phyloP scores from a whole-genome alignment of 2,113 vertebrate genomes.

The Oophaga pumilio region DNA sequence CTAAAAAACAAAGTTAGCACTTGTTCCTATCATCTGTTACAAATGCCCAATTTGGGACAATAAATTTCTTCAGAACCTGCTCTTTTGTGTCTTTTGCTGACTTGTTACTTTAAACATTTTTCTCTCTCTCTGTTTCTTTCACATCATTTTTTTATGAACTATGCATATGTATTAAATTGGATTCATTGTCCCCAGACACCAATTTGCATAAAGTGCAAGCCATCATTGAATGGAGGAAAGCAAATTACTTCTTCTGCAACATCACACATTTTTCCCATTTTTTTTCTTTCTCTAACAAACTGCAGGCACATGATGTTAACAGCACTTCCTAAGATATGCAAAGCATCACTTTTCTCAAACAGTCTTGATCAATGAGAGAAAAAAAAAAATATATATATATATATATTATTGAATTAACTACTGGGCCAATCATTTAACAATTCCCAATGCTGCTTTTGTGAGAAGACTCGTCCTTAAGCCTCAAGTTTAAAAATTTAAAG shows the following conservation, averaged over 20 bases:
- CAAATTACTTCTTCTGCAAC: conserved; percentile 97
- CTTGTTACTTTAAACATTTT: conserved; percentile 75
- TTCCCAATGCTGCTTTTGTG: conserved; percentile 83
- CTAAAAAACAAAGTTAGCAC: conserved; percentile 87
- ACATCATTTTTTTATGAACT: conserved; percentile 85
- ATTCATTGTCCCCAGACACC: conserved; percentile 99
- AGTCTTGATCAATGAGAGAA: conserved; percentile 83
- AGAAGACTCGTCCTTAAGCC: conserved; percentile 85
- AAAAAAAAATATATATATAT: conserved; percentile 64
- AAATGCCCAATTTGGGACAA: conserved; percentile 86
- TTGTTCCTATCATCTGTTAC: conserved; percentile 88
- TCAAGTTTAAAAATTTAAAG: conserved; percentile 86
- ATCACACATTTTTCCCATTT: conserved; percentile 80
- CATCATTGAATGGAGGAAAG: conserved; percentile 98
- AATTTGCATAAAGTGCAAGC: conserved; percentile 99
- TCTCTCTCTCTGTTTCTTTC: conserved; percentile 71
- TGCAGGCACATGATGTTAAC: conserved; percentile 91
- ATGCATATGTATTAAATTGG: conserved; percentile 98
- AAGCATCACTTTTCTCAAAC: conserved; percentile 89
- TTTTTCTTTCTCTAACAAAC: conserved; percentile 83
- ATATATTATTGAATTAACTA: conserved; percentile 84
- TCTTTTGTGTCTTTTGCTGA: conserved; percentile 82
- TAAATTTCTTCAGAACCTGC: conserved; percentile 82
- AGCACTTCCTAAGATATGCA: conserved; percentile 95
- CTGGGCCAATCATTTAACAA: conserved; percentile 87